A percentile compares a stretch with the other conserved stretches of the same genome.
These are phyloP conservation scores for Torymus texanus DNA, from an alignment of 2,888 invertebrate genomes.

Conservation along the genomic window DNA sequence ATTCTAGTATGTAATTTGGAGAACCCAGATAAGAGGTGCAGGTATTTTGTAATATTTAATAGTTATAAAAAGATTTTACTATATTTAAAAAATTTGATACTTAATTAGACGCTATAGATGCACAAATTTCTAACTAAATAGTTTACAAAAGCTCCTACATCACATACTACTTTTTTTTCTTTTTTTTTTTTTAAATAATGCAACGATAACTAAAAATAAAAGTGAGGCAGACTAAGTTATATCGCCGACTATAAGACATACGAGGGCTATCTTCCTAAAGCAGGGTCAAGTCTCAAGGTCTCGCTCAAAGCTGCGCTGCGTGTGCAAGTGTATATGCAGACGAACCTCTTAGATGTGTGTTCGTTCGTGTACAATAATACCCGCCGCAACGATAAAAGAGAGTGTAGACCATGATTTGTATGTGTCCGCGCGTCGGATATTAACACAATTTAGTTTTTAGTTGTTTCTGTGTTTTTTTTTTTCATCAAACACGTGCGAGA, in stretches of 20 bases:
- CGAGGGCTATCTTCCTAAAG: slow-evolving; percentile 48
- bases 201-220: slow-evolving; percentile 44
- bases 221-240: slow-evolving; percentile 42
- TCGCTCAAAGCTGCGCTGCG: neutral
- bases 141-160: no score
- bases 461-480: no score
- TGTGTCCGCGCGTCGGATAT: no score
- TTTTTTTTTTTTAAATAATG: slow-evolving; percentile 3
- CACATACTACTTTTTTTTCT: no score
- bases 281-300: slow-evolving; percentile 60
- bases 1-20: no score
- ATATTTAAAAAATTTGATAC: no score
- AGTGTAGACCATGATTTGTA: neutral
- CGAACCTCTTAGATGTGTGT: neutral
- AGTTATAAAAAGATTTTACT: no score
- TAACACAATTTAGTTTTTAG: no score
- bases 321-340: neutral
- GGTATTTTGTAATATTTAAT: no score
- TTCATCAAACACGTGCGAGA: slow-evolving; percentile 11
- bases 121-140: no score
- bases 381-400: neutral
- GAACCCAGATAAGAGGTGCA: no score
- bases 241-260: slow-evolving; percentile 30
- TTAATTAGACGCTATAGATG: no score
- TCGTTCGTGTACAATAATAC: neutral